Evolutionary conservation across 2,888 invertebrate genomes (phyloP).

Genomic region (Callyntrura sp.): DNA sequence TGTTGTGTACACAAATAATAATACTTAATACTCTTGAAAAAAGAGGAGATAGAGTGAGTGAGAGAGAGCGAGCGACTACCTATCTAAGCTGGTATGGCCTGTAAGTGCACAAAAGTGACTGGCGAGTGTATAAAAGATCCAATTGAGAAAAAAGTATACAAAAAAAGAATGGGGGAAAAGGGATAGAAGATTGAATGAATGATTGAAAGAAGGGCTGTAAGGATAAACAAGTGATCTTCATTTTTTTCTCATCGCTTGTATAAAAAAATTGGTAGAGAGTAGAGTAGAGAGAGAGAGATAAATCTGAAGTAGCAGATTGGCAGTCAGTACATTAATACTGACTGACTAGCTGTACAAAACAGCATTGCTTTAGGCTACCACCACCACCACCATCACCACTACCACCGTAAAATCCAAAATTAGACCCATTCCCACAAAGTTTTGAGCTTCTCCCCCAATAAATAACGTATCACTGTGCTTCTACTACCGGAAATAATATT

Average conservation of each 20-base stretch:
- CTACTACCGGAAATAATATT: too few species aligned
- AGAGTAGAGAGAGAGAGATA: neutral
- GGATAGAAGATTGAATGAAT: conserved; percentile 27
- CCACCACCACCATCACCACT: neutral
- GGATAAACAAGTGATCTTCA: conserved; percentile 15
- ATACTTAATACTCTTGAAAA: neutral
- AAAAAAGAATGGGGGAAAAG: neutral
- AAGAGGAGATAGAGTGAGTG: neutral
- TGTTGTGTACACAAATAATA: conserved; percentile 4
- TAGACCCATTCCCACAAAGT: too few species aligned
- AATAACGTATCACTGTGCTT: too few species aligned
- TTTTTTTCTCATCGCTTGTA: neutral
- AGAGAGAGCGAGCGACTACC: neutral
- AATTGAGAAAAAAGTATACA: neutral
- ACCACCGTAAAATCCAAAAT: too few species aligned
- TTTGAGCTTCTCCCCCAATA: too few species aligned
- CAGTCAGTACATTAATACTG: conserved; percentile 21
- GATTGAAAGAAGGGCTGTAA: conserved; percentile 30
- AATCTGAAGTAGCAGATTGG: neutral
- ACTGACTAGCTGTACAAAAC: neutral
- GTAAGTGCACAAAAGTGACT: neutral
- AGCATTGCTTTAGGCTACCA: neutral
- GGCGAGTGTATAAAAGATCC: neutral
- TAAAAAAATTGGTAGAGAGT: too few species aligned
- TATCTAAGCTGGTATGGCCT: neutral